Percentiles rank a stretch among this genome's conserved stretches.
These are phyloP conservation scores for Falco naumanni DNA, from an alignment of 2,797 vertebrate genomes.

Conservation along the genomic window DNA sequence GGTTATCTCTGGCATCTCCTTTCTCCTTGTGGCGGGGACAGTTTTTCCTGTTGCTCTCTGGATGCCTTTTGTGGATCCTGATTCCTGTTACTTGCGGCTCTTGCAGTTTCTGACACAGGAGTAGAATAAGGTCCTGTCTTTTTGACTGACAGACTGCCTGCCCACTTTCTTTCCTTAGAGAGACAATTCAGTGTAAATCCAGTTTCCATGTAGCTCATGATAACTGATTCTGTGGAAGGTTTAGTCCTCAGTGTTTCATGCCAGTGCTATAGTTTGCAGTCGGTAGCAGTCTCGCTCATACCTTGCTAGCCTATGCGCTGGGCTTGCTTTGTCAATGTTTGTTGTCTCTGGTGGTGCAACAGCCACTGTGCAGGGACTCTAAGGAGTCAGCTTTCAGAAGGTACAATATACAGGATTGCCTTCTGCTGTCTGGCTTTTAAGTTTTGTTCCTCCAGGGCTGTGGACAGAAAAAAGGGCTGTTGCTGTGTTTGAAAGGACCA, in stretches of 20 bases:
- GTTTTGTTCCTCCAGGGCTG: neutral
- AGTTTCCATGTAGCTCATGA: neutral
- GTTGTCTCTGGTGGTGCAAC: neutral
- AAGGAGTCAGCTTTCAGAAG: neutral
- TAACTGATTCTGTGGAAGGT: neutral
- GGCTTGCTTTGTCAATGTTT: rapidly evolving
- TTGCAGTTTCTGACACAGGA: neutral
- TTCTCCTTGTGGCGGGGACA: neutral
- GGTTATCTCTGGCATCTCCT: neutral
- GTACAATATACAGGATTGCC: neutral
- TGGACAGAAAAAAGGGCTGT: neutral
- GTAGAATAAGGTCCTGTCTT: neutral
- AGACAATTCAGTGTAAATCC: neutral
- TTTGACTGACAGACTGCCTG: neutral
- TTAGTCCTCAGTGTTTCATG: neutral
- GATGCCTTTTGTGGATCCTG: neutral
- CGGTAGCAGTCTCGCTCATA: neutral
- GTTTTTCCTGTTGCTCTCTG: neutral
- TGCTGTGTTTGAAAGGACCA: neutral
- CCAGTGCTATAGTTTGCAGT: neutral
- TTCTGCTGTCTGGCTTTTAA: neutral
- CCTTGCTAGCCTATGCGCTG: neutral
- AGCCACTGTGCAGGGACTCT: rapidly evolving
- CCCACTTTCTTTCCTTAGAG: neutral
- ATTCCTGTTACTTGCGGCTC: neutral